These are phyloP conservation scores for Nesogale talazaci DNA, from an alignment of 2,113 vertebrate genomes.

Conservation along the genomic window DNA sequence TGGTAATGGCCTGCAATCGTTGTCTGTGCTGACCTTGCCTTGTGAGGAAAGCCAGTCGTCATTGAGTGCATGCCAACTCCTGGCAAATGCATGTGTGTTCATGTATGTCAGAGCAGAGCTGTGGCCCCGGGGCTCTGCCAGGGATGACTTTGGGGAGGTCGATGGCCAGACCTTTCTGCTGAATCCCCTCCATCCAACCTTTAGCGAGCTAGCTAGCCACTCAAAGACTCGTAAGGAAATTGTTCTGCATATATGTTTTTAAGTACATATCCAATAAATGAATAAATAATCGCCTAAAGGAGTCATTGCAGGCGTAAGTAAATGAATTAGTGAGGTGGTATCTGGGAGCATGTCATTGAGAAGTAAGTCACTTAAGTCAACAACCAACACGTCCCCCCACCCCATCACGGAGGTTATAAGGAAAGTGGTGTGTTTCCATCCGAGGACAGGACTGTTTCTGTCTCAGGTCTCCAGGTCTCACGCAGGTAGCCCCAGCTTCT, in stretches of 20 bases:
- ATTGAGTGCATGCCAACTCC: neutral
- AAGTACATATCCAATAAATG: neutral
- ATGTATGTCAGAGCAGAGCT: neutral
- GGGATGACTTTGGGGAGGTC: neutral
- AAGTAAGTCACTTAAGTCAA: neutral
- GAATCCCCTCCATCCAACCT: neutral
- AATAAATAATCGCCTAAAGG: neutral
- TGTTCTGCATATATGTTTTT: neutral
- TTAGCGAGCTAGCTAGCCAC: neutral
- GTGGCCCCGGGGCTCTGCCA: neutral
- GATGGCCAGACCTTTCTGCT: neutral
- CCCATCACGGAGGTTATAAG: neutral
- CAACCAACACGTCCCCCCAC: neutral
- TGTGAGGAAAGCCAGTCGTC: neutral
- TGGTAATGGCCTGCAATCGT: accelerated
- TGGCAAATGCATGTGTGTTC: neutral
- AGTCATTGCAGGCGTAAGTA: neutral
- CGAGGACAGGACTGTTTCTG: neutral
- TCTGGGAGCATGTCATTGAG: neutral
- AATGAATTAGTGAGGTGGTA: accelerated
- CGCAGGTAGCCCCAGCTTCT: too few relatives aligned
- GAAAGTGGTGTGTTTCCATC: neutral
- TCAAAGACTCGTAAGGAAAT: neutral
- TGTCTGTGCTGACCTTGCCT: neutral
- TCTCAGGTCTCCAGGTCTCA: neutral